Percentiles rank a stretch among this genome's conserved stretches.
Evolutionary conservation across 2,888 invertebrate species (phyloP).

Genomic region (Psococerastis gibbosa): DNA sequence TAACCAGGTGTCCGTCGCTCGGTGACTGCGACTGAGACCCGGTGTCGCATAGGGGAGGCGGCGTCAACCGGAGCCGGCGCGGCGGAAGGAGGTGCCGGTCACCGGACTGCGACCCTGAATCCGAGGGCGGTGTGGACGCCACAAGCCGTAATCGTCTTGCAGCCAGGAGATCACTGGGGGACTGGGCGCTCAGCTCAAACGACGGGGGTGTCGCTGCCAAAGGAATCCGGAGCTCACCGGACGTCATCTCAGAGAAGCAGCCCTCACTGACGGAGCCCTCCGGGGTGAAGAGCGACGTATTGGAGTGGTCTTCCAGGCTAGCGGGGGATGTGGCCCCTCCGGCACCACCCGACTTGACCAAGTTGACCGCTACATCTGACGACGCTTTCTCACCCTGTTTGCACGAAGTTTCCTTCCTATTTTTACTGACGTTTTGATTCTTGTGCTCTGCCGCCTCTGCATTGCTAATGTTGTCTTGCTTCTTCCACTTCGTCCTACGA

Average conservation of each 20-base stretch:
- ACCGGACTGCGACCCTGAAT: too few relatives aligned
- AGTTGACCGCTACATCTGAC: conserved; percentile 2
- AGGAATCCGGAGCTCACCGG: background rate
- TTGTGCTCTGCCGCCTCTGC: conserved; percentile 75
- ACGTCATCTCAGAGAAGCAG: conserved; percentile 9
- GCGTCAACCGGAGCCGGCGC: too few relatives aligned
- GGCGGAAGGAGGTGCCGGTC: too few relatives aligned
- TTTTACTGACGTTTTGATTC: conserved; percentile 30
- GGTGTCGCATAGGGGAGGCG: background rate
- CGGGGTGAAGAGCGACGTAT: conserved; percentile 19
- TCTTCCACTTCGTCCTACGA: conserved; percentile 68
- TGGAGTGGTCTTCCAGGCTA: conserved; percentile 20
- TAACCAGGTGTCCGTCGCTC: background rate
- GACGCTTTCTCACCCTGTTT: conserved; percentile 10
- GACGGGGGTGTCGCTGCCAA: background rate
- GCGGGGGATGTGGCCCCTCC: conserved; percentile 12
- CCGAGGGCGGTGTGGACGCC: background rate
- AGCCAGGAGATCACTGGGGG: background rate
- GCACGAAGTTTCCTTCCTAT: too few relatives aligned
- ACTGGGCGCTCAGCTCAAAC: background rate
- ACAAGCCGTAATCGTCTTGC: background rate
- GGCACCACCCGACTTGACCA: conserved; percentile 1
- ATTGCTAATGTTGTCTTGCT: conserved; percentile 80
- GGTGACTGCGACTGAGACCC: background rate
- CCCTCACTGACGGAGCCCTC: conserved; percentile 21